Base-by-base conservation (phyloP, 1,140 invertebrate species). In the Microvelia longipes region DNA sequence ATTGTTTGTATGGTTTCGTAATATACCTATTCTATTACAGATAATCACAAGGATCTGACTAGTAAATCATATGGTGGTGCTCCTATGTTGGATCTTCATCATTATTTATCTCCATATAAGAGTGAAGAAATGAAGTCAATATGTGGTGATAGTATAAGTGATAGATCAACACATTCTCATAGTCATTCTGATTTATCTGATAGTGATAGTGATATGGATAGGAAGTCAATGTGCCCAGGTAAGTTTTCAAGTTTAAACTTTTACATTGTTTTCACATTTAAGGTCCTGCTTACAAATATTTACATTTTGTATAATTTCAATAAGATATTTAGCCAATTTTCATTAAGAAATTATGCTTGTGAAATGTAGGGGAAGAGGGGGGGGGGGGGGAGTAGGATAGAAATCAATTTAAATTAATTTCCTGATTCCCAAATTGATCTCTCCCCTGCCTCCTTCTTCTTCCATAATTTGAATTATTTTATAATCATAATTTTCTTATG, bases 271-370 rank as follows among this genome's bases (percentile, higher is more conserved):
- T n/a, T n/a, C n/a, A n/a, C n/a, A n/a, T n/a, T n/a, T n/a, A n/a
- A n/a, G n/a, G n/a, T n/a, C n/a, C n/a, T n/a, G n/a, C n/a, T n/a
- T n/a, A n/a, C n/a, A n/a, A n/a, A n/a, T n/a, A n/a, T n/a, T n/a
- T n/a, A n/a, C n/a, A n/a, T n/a, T n/a, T n/a, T n/a, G n/a, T n/a
- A n/a, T n/a, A n/a, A n/a, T n/a, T n/a, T n/a, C n/a, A n/a, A n/a
- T n/a, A n/a, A n/a, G n/a, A n/a, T n/a, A n/a, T n/a, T n/a, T 14
- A 72, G 71, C 60, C 2, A 83, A 73, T 84, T 85, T 35, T 81
- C 82, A 62, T 82, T 80, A 68, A 68, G 75, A 71, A 77, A 72
- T 14, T 72, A 71, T 60, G 72, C 69, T 11, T 60, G 67, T 29
- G 73, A 70, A 14, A 67, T 69, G 24, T 71, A 71, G 14, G 73